Conservation (phyloP, 2,113 vertebrate genomes). For the Sprattus sprattus region DNA sequence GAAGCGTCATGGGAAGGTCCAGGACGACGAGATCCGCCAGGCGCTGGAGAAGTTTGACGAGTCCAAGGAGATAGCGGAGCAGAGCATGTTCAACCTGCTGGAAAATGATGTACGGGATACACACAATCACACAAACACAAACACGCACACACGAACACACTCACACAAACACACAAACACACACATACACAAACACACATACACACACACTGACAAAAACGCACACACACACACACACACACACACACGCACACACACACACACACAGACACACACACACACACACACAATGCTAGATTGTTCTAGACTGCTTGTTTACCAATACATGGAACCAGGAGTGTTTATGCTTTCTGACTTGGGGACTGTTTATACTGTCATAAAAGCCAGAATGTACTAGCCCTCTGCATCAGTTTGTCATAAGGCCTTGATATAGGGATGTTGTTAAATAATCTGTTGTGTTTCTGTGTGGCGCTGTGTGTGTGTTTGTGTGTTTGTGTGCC, state of each 20-base stretch:
- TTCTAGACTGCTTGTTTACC: background rate
- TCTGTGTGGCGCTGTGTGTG: background rate
- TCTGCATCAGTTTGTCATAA: too few relatives aligned
- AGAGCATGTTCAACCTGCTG: conserved; percentile 97
- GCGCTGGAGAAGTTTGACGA: conserved; percentile 97
- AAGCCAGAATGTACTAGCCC: too few relatives aligned
- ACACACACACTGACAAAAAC: too few relatives aligned
- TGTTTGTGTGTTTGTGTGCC: conserved; percentile 31
- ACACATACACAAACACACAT: background rate
- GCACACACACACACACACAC: background rate
- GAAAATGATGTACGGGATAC: conserved; percentile 86
- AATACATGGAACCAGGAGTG: too few relatives aligned
- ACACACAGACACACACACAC: background rate
- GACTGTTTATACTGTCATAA: too few relatives aligned
- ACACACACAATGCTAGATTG: background rate
- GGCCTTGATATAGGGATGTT: too few relatives aligned
- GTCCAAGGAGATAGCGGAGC: conserved; percentile 94
- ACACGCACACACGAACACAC: background rate
- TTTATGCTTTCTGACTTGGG: too few relatives aligned
- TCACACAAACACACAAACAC: background rate
- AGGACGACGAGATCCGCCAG: conserved; percentile 91
- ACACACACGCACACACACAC: background rate
- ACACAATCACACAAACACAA: background rate
- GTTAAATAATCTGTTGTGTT: too few relatives aligned
- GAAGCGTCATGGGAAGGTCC: conserved; percentile 90